Conservation (phyloP, 2,797 vertebrate species). For the Craterocephalus amniculus region DNA sequence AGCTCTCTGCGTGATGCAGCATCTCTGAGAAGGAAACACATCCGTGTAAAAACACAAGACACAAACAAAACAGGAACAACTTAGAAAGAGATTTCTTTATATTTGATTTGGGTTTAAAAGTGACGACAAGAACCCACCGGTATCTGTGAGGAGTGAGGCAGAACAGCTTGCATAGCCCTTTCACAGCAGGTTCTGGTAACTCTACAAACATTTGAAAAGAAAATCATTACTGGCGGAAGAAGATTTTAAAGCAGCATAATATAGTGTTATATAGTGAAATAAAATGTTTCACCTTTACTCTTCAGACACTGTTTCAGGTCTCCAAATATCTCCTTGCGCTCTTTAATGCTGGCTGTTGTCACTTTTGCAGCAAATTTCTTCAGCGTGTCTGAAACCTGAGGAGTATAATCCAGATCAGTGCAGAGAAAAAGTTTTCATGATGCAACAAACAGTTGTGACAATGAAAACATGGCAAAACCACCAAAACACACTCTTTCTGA, state of each 20-base stretch:
- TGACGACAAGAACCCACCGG: conserved; percentile 77
- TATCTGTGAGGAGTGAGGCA: conserved; percentile 96
- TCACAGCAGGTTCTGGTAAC: conserved; percentile 94
- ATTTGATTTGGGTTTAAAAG: background rate
- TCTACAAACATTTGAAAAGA: conserved; percentile 73
- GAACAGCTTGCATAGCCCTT: conserved; percentile 96
- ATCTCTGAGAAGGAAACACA: conserved; percentile 80
- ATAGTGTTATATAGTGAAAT: background rate
- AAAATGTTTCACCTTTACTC: conserved; percentile 87
- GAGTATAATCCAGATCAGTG: background rate
- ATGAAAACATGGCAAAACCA: background rate
- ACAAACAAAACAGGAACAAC: background rate
- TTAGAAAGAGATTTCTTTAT: background rate
- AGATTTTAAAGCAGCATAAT: background rate
- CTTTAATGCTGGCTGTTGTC: conserved; percentile 94
- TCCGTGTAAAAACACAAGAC: background rate
- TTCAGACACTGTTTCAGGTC: conserved; percentile 90
- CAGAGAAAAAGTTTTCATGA: background rate
- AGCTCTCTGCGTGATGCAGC: conserved; percentile 92
- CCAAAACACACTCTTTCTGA: background rate
- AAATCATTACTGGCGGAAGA: background rate
- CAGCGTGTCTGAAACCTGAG: conserved; percentile 93
- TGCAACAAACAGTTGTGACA: background rate
- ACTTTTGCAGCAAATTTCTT: conserved; percentile 96
- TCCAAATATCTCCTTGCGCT: conserved; percentile 89